A percentile compares a stretch with the other conserved stretches of the same genome.
phyloP scores from a whole-genome alignment of 2,888 invertebrate species.

The Limnephilus marmoratus region DNA sequence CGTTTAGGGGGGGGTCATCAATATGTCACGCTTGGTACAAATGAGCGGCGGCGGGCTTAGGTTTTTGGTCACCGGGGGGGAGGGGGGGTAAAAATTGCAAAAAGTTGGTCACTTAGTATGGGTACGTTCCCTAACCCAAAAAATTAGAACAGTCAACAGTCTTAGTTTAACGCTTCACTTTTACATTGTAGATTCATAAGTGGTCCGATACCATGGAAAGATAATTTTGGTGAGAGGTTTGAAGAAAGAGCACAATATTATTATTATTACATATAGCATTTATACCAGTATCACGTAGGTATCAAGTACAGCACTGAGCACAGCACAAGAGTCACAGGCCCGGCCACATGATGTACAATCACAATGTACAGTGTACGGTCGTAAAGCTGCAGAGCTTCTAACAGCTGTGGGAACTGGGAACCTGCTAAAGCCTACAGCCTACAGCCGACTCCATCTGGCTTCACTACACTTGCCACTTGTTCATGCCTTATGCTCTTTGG shows the following conservation, averaged over 20 bases:
- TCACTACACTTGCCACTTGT: background rate
- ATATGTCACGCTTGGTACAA: too few relatives aligned
- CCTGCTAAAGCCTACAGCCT: background rate
- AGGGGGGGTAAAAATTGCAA: too few relatives aligned
- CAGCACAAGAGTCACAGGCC: background rate
- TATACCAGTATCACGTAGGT: background rate
- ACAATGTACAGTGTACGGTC: background rate
- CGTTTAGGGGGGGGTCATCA: too few relatives aligned
- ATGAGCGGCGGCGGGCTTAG: too few relatives aligned
- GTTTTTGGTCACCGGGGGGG: too few relatives aligned
- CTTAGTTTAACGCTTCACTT: too few relatives aligned
- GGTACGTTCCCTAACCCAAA: too few relatives aligned
- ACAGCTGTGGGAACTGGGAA: slow-evolving; percentile 38
- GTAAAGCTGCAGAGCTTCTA: background rate
- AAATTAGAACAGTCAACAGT: too few relatives aligned
- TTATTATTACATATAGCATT: background rate
- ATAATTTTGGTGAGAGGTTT: background rate
- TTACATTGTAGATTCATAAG: too few relatives aligned
- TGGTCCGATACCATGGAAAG: too few relatives aligned
- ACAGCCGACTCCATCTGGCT: slow-evolving; percentile 17
- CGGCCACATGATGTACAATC: background rate
- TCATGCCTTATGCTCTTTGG: background rate
- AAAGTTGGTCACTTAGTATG: too few relatives aligned
- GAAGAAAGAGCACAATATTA: background rate
- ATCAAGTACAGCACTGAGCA: background rate